Base-by-base conservation (phyloP, 2,888 invertebrate species). In the Oxystoma pomonae region DNA sequence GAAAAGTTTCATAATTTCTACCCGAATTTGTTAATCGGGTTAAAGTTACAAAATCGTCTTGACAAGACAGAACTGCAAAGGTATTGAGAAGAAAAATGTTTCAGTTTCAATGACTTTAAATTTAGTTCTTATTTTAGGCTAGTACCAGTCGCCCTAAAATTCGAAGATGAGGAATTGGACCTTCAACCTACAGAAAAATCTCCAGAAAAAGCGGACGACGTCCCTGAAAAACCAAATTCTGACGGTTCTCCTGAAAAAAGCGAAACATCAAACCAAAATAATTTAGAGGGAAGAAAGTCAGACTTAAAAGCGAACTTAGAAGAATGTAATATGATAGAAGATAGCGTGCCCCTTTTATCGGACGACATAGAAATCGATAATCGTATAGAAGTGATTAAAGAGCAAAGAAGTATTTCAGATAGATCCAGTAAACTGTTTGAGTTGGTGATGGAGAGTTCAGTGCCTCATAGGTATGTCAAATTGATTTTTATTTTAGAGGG, bases 91-190 rank as follows among this genome's bases (percentile, higher is more conserved):
- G n/a, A n/a, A n/a, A n/a, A n/a, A n/a, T n/a, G n/a, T n/a, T n/a
- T n/a, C n/a, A n/a, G n/a, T n/a, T n/a, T n/a, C n/a, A n/a, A n/a
- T n/a, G n/a, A n/a, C n/a, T n/a, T n/a, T n/a, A n/a, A n/a, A n/a
- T n/a, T n/a, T n/a, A n/a, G n/a, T n/a, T n/a, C n/a, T n/a, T n/a
- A n/a, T n/a, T n/a, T n/a, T 35, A 35, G 35, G 53, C 21, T 67
- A 1, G 61, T 67, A 16, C 67, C 67, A 5, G 58, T 67, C 17
- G 65, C 65, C 16, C 52, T 67, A 1, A 67, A 65, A 19, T 67
- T 67, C 55, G 67, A 67, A 18, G 16, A 59, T 18, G 65, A 65
- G 16, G 65, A 65, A 5, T 49, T 16, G 7, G 64, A 63, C 17
- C 53, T 17, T 7, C 58, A 60, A 17, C 20, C 52, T 19, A 55